phyloP scores from a whole-genome alignment of 2,888 invertebrate genomes.

The Platerodrilus igneus region DNA sequence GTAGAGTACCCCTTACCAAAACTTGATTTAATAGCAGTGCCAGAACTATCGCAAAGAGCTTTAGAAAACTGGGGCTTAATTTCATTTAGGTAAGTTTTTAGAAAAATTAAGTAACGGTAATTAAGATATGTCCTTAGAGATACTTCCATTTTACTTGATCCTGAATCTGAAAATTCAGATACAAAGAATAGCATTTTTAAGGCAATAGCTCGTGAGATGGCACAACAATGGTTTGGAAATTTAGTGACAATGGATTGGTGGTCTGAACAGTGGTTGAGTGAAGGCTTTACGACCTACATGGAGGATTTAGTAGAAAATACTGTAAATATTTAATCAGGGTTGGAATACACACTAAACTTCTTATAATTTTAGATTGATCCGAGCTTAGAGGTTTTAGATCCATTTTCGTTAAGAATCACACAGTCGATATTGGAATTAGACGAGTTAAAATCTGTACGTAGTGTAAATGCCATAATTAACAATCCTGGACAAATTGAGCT shows the following conservation, averaged over 20 bases:
- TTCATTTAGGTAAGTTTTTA: conserved; percentile 50
- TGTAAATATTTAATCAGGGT: conserved; percentile 6
- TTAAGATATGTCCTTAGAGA: conserved; percentile 24
- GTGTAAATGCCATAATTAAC: conserved; percentile 51
- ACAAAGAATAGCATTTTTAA: conserved; percentile 53
- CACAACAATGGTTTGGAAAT: conserved; percentile 75
- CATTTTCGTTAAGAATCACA: conserved; percentile 51
- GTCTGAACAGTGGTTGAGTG: conserved; percentile 68
- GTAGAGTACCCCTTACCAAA: conserved; percentile 53
- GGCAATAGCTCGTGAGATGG: conserved; percentile 62
- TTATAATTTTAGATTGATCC: conserved; percentile 51
- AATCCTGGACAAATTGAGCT: conserved; percentile 56
- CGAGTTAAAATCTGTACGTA: conserved; percentile 53
- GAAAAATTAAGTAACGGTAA: background rate
- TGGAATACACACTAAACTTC: conserved; percentile 1
- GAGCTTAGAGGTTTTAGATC: conserved; percentile 54
- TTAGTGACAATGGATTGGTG: conserved; percentile 66
- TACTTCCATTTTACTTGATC: conserved; percentile 26
- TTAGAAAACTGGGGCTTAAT: conserved; percentile 59
- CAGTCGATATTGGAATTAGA: conserved; percentile 55
- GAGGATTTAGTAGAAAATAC: conserved; percentile 48
- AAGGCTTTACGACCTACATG: conserved; percentile 67
- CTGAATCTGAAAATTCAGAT: conserved; percentile 28
- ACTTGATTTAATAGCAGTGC: conserved; percentile 57
- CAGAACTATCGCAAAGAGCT: conserved; percentile 54